These are phyloP conservation scores for Tethea ocularis DNA, from an alignment of 2,888 invertebrate genomes.

Conservation along the genomic window DNA sequence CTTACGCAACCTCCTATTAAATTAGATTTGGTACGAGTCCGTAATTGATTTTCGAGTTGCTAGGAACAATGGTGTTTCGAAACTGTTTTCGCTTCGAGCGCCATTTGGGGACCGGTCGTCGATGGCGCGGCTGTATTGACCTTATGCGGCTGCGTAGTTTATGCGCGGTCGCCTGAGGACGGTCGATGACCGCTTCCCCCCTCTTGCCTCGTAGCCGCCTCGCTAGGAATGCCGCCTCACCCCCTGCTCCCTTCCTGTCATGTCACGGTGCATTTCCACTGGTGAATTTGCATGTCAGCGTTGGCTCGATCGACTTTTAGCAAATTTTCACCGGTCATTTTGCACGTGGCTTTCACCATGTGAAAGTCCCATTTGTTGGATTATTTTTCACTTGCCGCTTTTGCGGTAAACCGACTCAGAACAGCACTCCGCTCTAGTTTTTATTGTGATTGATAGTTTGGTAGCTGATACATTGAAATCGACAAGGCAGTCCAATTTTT, in stretches of 20 bases:
- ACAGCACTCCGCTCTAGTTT: slow-evolving; percentile 38
- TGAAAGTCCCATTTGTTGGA: slow-evolving; percentile 37
- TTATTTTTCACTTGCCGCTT: slow-evolving; percentile 36
- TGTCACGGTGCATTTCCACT: slow-evolving; percentile 76
- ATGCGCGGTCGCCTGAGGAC: slow-evolving; percentile 78
- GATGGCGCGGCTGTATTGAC: slow-evolving; percentile 71
- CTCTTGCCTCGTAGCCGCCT: slow-evolving; percentile 45
- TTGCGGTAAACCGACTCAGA: slow-evolving; percentile 40
- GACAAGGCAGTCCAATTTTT: not conserved
- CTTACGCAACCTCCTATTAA: slow-evolving; percentile 56
- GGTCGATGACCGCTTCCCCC: slow-evolving; percentile 78
- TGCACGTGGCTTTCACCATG: slow-evolving; percentile 54
- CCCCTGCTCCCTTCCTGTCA: slow-evolving; percentile 56
- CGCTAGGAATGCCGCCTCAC: slow-evolving; percentile 69
- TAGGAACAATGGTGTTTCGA: slow-evolving; percentile 71
- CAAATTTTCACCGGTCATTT: slow-evolving; percentile 38
- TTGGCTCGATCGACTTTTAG: slow-evolving; percentile 41
- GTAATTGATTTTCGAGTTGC: slow-evolving; percentile 69
- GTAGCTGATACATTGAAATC: slow-evolving; percentile 29
- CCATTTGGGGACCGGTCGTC: slow-evolving; percentile 39
- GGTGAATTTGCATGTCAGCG: slow-evolving; percentile 73
- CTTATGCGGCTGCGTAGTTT: slow-evolving; percentile 81
- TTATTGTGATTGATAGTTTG: slow-evolving; percentile 37
- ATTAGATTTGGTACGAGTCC: slow-evolving; percentile 66
- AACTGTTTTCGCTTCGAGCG: slow-evolving; percentile 47